phyloP scores from a whole-genome alignment of 1,140 invertebrate genomes.

The Lucilia sericata region DNA sequence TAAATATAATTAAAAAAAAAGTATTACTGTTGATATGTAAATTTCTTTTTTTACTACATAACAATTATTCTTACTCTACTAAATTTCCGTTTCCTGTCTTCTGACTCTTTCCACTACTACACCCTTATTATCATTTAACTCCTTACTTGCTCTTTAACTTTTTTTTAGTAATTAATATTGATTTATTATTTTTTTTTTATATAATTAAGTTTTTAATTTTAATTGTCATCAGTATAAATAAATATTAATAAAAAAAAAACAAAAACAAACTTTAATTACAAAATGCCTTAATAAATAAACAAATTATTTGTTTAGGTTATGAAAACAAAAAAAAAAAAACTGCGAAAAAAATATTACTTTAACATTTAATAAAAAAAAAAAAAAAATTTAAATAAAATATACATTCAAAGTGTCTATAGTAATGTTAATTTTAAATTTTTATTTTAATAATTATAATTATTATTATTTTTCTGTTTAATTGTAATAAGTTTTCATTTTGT shows the following conservation, averaged over 20 bases:
- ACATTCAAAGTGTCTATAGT: not conserved
- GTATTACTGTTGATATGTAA: not conserved
- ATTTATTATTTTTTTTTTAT: conserved; percentile 14
- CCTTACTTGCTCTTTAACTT: not conserved
- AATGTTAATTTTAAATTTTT: not conserved
- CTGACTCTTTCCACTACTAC: not conserved
- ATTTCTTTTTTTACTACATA: not conserved
- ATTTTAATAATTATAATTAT: not conserved
- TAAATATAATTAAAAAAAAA: not conserved
- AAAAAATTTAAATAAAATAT: not conserved
- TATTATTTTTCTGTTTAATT: not conserved
- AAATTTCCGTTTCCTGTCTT: not conserved
- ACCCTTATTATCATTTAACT: not conserved
- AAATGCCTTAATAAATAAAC: not conserved
- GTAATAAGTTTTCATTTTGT: conserved; percentile 15
- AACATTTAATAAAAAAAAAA: not conserved
- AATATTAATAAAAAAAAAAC: not conserved
- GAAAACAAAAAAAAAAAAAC: not conserved
- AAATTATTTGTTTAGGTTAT: not conserved
- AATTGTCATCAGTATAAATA: not conserved
- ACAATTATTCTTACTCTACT: not conserved
- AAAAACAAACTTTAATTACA: not conserved
- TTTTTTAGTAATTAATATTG: not conserved
- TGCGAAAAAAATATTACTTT: not conserved
- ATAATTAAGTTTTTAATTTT: conserved; percentile 13